These are phyloP conservation scores for Phyto melanocephala DNA, from an alignment of 2,888 invertebrate genomes.

Conservation along the genomic window DNA sequence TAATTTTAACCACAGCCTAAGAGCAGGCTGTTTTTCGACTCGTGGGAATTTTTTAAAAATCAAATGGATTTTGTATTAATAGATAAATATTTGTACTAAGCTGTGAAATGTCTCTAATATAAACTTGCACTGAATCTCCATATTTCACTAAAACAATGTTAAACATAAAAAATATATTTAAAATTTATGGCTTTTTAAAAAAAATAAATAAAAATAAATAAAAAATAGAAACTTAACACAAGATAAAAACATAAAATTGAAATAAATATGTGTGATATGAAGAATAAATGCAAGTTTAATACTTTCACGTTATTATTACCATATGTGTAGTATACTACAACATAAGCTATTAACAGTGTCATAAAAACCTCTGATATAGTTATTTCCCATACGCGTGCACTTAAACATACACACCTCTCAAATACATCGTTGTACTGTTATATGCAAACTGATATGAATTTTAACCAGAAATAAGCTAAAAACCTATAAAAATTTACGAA, in stretches of 20 bases:
- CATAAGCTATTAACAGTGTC: slow-evolving; percentile 40
- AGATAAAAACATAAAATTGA: not conserved
- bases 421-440: not conserved
- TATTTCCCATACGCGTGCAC: not conserved
- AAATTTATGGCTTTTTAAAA: too few relatives aligned
- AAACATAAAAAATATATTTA: not conserved
- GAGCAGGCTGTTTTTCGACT: too few relatives aligned
- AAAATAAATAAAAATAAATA: too few relatives aligned
- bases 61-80: too few relatives aligned
- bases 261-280: too few relatives aligned
- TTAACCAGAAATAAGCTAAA: slow-evolving; percentile 4
- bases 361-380: slow-evolving; percentile 27
- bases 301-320: slow-evolving; percentile 11
- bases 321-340: slow-evolving; percentile 9
- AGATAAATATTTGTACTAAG: too few relatives aligned
- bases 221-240: not conserved
- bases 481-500: slow-evolving; percentile 37
- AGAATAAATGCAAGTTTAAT: not conserved
- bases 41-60: too few relatives aligned
- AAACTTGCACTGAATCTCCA: not conserved
- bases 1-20: too few relatives aligned
- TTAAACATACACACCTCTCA: not conserved
- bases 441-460: not conserved
- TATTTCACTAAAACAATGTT: not conserved
- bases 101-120: too few relatives aligned